Base-by-base conservation (phyloP, 2,113 vertebrate species). In the Benitochromis conjunctus region DNA sequence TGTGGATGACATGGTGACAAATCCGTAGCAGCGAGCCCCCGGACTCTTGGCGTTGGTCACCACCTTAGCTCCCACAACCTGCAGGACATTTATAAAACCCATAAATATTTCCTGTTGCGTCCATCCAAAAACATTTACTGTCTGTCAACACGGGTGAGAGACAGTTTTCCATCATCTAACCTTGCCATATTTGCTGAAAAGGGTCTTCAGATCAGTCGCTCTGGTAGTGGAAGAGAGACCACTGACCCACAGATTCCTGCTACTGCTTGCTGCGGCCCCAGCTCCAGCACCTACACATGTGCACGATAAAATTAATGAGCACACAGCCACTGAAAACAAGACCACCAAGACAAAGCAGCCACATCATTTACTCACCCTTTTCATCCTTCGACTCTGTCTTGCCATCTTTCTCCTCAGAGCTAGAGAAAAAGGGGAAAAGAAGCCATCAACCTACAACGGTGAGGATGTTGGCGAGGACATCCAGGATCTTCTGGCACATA, bases 131-230 rank as follows among this genome's bases (percentile, higher is more conserved):
- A 64, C n/a, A 21, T 10, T 38, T 38, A 5, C 0, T 0, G 5
- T 11, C 5, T 10, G 4, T 1, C 6, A 1, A 26, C 4, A 19
- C 21, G 1, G 0, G 41, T 4, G 11, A 36, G 11, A 3, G 6
- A 21, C 3, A 0, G 29, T 51, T 10, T 12, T 12, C 2, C 1
- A 2, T 5, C 3, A 19, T 84, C 93, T 0, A 81, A 98, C 99
- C 97, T 99, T 99, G 62, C 99, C 99, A 14, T 99, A 97, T 89
- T 99, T 99, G 96, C 98, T 99, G 94, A 99, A 99, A 7, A 99
- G 97, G 5, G 96, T 98, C 95, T 99, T 99, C 92, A 99, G 94
- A 94, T 99, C 99, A 1, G 98, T 98, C 1, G 99, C 99, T 95
- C 98, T 97, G 11, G 98, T 99, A 46, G 97, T 98, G 18, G 99